phyloP scores from a whole-genome alignment of 2,113 vertebrate species.

The Baryphthengus martii region DNA sequence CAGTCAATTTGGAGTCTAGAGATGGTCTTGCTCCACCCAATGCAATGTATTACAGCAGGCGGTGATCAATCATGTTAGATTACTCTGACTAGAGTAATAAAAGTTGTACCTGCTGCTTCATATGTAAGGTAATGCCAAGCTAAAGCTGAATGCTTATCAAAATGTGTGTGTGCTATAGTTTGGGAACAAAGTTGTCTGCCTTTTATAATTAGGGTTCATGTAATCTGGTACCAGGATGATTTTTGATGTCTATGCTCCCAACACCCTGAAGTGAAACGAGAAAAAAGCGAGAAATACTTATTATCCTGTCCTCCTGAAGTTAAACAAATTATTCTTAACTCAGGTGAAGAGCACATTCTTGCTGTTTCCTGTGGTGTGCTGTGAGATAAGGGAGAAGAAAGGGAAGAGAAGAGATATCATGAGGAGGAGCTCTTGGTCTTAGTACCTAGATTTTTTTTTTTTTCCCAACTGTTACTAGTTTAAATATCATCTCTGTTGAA shows the following conservation, averaged over 20 bases:
- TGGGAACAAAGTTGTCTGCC: not conserved
- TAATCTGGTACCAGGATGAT: not conserved
- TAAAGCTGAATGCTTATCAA: not conserved
- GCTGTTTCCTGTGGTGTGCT: not conserved
- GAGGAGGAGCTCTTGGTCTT: not conserved
- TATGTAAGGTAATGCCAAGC: not conserved
- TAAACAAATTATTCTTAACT: not conserved
- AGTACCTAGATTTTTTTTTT: not conserved
- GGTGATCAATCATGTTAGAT: not conserved
- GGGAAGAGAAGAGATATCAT: not conserved
- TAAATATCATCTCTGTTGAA: not conserved
- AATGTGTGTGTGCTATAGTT: not conserved
- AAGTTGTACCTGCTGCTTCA: not conserved
- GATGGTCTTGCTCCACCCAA: not conserved
- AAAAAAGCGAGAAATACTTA: not conserved
- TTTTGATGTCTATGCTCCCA: not conserved
- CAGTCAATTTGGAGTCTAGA: not conserved
- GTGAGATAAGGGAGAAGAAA: not conserved
- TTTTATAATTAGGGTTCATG: not conserved
- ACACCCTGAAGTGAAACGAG: not conserved
- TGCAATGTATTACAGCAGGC: not conserved
- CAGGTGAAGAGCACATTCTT: not conserved
- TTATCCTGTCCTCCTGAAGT: no score
- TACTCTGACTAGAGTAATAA: not conserved
- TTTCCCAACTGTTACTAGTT: not conserved